Base-by-base conservation (phyloP, 2,888 invertebrate genomes). In the Cheilosia vulpina region DNA sequence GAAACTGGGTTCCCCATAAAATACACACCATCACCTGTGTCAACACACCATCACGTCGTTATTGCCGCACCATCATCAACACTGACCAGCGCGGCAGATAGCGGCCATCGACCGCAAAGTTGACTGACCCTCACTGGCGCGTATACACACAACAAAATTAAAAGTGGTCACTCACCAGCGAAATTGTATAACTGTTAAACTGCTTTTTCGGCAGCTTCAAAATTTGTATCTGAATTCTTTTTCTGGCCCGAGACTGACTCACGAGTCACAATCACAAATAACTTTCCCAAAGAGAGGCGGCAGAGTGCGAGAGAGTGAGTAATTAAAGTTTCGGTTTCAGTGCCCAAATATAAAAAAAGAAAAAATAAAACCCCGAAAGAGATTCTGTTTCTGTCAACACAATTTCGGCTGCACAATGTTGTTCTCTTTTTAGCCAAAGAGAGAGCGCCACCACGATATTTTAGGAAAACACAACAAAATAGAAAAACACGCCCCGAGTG, bases 101-200 rank as follows among this genome's bases (percentile, higher is more conserved):
- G 66, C 75, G 85, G 85, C 80, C 85, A 85, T 72, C 85, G 85
- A 85, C 85, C 85, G 85, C 50, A 77, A 71, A 85, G 85, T 85
- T 85, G 80, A 85, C 27, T 81, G 85, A 85, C 80, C 85, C 85
- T 71, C 65, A 57, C 58, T 9, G 45, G 52, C 21, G 72, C 31
- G 31, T 31, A 31, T 72, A 63, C 53, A 60, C 58, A 47, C 60
- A 80, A 81, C 80, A 88, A 88, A 88, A 88, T 80, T 87, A 88
- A 88, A 88, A 88, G 88, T 88, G 88, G 87, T 87, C 87, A 88
- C 84, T 85, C 80, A 72, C 81, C 80, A 85, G 88, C 88, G 88
- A 88, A 88, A 88, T 88, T 88, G 88, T 87, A 87, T 88, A 88
- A 88, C 88, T 88, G 88, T 88, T 88, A 87, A 87, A 75, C 81